phyloP scores from a whole-genome alignment of 2,113 vertebrate genomes.

The Perccottus glenii region DNA sequence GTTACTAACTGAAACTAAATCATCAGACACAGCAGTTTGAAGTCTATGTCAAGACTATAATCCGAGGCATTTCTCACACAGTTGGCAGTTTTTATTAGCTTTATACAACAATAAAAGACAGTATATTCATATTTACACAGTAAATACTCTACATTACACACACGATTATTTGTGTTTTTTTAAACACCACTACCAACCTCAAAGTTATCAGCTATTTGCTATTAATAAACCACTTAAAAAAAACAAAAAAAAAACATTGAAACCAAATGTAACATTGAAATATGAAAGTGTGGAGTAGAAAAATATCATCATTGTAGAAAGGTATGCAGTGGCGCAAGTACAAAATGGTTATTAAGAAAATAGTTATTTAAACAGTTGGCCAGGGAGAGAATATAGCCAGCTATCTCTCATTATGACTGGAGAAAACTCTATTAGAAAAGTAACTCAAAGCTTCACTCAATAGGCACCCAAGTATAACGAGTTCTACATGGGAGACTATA shows the following conservation, averaged over 20 bases:
- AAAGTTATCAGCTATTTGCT: not conserved
- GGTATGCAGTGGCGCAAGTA: constrained; percentile 61
- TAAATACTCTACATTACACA: constrained; percentile 88
- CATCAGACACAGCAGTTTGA: too few species aligned
- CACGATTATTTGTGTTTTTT: constrained; percentile 34
- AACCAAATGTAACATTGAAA: constrained; percentile 36
- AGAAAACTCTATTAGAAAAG: constrained; percentile 49
- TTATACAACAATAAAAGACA: constrained; percentile 90
- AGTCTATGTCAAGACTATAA: not conserved
- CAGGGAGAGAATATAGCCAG: constrained; percentile 79
- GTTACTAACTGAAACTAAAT: too few species aligned
- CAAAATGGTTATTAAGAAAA: constrained; percentile 45
- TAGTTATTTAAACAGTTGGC: constrained; percentile 32
- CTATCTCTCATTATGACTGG: constrained; percentile 76
- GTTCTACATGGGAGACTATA: not conserved
- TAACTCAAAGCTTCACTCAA: constrained; percentile 33
- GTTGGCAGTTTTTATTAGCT: constrained; percentile 57
- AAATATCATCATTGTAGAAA: constrained; percentile 72
- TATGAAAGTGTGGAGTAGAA: constrained; percentile 54
- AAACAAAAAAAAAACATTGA: constrained; percentile 22
- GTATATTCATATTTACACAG: constrained; percentile 94
- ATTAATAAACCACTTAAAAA: not conserved
- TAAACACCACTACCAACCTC: constrained; percentile 27
- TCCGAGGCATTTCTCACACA: constrained; percentile 7
- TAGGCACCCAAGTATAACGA: constrained; percentile 6